Percentiles rank a stretch among this genome's conserved stretches.
phyloP scores from a whole-genome alignment of 2,113 vertebrate species.

The Monopterus albus region DNA sequence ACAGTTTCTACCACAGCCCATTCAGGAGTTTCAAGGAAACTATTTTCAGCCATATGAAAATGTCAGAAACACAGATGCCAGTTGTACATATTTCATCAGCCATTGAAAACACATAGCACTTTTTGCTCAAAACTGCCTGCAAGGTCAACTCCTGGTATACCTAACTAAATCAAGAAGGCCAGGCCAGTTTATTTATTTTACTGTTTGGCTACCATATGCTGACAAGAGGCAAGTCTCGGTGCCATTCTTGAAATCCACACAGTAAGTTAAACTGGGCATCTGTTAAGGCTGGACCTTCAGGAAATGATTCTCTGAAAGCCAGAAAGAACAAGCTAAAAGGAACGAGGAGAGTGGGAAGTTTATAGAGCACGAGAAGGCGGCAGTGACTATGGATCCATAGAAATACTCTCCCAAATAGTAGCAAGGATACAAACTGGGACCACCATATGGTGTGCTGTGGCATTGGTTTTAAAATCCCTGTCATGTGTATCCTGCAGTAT shows the following conservation, averaged over 20 bases:
- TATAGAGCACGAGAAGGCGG: conserved; percentile 29
- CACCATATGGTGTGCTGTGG: conserved; percentile 38
- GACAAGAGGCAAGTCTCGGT: conserved; percentile 48
- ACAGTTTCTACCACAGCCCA: conserved; percentile 6
- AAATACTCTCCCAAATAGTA: conserved; percentile 67
- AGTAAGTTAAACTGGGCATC: conserved; percentile 51
- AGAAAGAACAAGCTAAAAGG: conserved; percentile 73
- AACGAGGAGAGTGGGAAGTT: conserved; percentile 56
- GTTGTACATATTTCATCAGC: background rate
- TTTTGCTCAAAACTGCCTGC: background rate
- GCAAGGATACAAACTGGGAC: conserved; percentile 42
- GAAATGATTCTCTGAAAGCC: conserved; percentile 71
- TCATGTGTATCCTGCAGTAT: conserved; percentile 59
- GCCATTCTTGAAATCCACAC: conserved; percentile 58
- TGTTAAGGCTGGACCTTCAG: conserved; percentile 62
- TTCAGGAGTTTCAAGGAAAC: conserved; percentile 28
- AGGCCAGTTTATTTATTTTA: conserved; percentile 10
- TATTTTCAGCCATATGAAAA: conserved; percentile 44
- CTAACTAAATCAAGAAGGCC: conserved; percentile 2
- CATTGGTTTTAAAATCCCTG: conserved; percentile 35
- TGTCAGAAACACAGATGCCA: conserved; percentile 33
- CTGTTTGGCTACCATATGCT: conserved; percentile 29
- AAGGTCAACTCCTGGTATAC: background rate
- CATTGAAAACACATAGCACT: background rate
- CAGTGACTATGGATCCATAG: conserved; percentile 47